Evolutionary conservation across 2,113 vertebrate genomes (phyloP).

Genomic region (Cyprinodon tularosa): DNA sequence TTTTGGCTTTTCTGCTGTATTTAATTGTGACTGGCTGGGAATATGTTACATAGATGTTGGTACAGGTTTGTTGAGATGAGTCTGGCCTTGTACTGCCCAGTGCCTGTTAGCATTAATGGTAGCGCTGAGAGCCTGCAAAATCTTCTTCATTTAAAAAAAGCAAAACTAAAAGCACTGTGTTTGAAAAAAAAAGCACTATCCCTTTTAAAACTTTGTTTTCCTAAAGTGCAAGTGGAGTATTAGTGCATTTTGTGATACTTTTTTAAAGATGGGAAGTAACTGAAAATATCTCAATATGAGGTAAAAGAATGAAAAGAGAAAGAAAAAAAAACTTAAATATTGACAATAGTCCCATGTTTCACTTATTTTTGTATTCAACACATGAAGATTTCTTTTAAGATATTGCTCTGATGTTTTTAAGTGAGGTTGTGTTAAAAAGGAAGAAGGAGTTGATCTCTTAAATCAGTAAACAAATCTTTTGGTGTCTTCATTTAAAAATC

Average conservation of each 20-base stretch:
- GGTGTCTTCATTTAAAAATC: neutral
- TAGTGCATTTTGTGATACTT: conserved; percentile 67
- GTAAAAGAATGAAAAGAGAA: conserved; percentile 16
- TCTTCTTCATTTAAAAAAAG: conserved; percentile 35
- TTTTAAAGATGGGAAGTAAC: conserved; percentile 58
- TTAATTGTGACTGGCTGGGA: conserved; percentile 47
- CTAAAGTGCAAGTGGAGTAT: conserved; percentile 52
- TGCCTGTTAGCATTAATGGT: conserved; percentile 69
- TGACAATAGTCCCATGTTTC: conserved; percentile 18
- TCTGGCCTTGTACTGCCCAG: conserved; percentile 63
- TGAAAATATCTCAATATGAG: conserved; percentile 25
- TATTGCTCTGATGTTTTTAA: neutral
- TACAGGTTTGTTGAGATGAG: conserved; percentile 60
- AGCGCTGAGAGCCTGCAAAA: conserved; percentile 58
- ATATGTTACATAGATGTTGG: conserved; percentile 40
- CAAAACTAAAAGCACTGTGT: conserved; percentile 64
- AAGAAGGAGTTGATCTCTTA: neutral
- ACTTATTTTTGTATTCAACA: conserved; percentile 30
- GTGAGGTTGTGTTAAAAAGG: neutral
- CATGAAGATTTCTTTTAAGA: neutral
- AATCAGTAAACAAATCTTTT: neutral
- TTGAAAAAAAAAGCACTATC: conserved; percentile 59
- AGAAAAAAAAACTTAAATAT: neutral
- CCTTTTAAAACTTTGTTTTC: conserved; percentile 63
- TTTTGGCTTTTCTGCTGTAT: conserved; percentile 51